Evolutionary conservation across 2,888 invertebrate genomes (phyloP).

Genomic region (Microctonus hyperodae): DNA sequence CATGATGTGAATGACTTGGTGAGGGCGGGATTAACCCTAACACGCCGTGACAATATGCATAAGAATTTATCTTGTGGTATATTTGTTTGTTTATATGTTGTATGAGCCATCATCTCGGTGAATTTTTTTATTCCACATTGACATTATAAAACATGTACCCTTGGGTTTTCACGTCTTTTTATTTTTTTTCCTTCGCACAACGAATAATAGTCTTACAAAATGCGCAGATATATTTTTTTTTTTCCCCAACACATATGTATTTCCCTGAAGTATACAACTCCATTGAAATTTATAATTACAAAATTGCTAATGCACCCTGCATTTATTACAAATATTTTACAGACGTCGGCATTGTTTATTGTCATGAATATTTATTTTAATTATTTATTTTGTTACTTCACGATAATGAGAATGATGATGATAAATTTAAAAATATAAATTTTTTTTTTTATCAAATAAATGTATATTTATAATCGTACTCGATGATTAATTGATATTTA

Average conservation of each 20-base stretch:
- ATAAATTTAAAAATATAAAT: neutral
- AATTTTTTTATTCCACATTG: slow-evolving; percentile 12
- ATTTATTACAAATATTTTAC: neutral
- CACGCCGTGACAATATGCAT: slow-evolving; percentile 19
- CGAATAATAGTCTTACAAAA: slow-evolving; percentile 9
- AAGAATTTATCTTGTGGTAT: slow-evolving; percentile 7
- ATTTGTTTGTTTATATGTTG: neutral
- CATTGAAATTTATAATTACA: slow-evolving; percentile 54
- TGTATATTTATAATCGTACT: neutral
- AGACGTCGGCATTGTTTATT: neutral
- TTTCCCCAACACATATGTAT: neutral
- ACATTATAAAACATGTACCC: slow-evolving; percentile 7
- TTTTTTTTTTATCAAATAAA: too few species aligned
- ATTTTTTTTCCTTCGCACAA: slow-evolving; percentile 10
- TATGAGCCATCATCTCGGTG: neutral
- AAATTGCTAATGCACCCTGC: slow-evolving; percentile 56
- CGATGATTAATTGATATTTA: neutral
- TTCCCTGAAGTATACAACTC: slow-evolving; percentile 36
- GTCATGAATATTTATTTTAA: neutral
- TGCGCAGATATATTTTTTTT: neutral
- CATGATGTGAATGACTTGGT: slow-evolving; percentile 1
- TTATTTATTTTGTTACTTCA: neutral
- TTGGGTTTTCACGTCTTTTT: slow-evolving; percentile 15
- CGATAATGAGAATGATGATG: neutral
- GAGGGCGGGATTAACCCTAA: slow-evolving; percentile 1